A percentile compares a stretch with the other conserved stretches of the same genome.
phyloP scores from a whole-genome alignment of 1,140 invertebrate species.

The Bactericera cockerelli region DNA sequence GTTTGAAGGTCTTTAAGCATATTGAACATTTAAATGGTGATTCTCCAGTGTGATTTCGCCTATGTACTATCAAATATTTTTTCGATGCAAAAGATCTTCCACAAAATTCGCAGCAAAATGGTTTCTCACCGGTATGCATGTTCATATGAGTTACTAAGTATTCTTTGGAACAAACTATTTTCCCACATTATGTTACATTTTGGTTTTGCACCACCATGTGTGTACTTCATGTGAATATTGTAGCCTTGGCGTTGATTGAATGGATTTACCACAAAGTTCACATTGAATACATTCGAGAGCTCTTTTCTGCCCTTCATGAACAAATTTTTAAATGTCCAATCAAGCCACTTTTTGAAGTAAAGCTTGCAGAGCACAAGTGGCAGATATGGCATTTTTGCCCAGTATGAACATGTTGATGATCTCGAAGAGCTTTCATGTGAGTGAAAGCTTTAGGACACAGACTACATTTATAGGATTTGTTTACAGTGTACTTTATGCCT shows the following conservation, averaged over 20 bases:
- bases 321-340: conserved; percentile 23
- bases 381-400: conserved; percentile 28
- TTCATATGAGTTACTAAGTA: conserved; percentile 32
- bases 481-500: not conserved
- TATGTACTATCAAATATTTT: conserved; percentile 30
- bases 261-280: not conserved
- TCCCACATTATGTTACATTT: conserved; percentile 11
- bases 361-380: conserved; percentile 38
- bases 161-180: conserved; percentile 15
- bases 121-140: conserved; percentile 38
- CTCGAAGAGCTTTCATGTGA: not conserved
- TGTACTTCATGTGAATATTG: not conserved
- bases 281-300: not conserved
- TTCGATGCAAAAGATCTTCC: conserved; percentile 33
- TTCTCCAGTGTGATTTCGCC: not conserved
- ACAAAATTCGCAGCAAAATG: conserved; percentile 51
- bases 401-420: not conserved
- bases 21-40: not conserved
- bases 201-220: not conserved
- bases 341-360: conserved; percentile 39
- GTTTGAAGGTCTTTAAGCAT: not conserved
- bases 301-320: not conserved
- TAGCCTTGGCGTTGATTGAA: not conserved
- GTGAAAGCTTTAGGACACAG: conserved; percentile 6
- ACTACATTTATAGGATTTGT: conserved; percentile 7